Conservation (phyloP, 2,888 invertebrate species). For the Notodromas monacha region DNA sequence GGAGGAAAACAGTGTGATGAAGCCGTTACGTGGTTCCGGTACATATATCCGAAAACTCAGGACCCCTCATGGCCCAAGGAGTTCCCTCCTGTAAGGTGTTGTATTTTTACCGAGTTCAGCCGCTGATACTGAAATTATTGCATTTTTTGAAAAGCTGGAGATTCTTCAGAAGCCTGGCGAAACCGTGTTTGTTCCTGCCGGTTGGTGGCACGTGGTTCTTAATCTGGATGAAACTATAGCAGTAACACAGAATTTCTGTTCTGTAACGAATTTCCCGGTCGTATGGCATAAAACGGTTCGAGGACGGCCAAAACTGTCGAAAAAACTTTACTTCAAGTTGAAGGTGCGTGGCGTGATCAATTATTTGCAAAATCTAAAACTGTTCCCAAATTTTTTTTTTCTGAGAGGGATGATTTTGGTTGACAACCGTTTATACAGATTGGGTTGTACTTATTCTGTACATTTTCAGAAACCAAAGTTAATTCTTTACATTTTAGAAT, state of each 20-base stretch:
- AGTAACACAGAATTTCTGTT: slow-evolving; percentile 90
- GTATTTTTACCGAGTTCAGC: neutral
- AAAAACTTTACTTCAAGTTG: slow-evolving; percentile 40
- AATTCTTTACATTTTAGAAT: no score
- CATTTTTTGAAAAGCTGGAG: slow-evolving; percentile 33
- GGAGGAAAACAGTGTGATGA: slow-evolving; percentile 95
- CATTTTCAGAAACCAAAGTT: no score
- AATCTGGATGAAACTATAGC: slow-evolving; percentile 87
- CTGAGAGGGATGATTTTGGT: no score
- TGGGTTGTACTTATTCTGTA: no score
- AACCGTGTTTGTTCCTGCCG: slow-evolving; percentile 89
- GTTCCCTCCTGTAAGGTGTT: slow-evolving; percentile 35
- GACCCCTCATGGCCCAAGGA: slow-evolving; percentile 59
- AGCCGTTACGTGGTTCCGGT: slow-evolving; percentile 87
- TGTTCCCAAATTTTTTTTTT: no score
- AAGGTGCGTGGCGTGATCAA: slow-evolving; percentile 19
- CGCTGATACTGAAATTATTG: neutral
- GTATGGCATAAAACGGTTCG: slow-evolving; percentile 94
- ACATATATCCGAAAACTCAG: slow-evolving; percentile 75
- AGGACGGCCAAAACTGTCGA: slow-evolving; percentile 74
- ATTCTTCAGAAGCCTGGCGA: slow-evolving; percentile 81
- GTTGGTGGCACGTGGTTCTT: slow-evolving; percentile 99
- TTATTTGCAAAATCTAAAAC: no score
- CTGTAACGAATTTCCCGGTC: slow-evolving; percentile 73
- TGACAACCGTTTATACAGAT: no score